Percentiles rank a stretch among this genome's conserved stretches.
These are phyloP conservation scores for Standfussiana lucernea DNA, from an alignment of 2,888 invertebrate genomes.

Conservation along the genomic window DNA sequence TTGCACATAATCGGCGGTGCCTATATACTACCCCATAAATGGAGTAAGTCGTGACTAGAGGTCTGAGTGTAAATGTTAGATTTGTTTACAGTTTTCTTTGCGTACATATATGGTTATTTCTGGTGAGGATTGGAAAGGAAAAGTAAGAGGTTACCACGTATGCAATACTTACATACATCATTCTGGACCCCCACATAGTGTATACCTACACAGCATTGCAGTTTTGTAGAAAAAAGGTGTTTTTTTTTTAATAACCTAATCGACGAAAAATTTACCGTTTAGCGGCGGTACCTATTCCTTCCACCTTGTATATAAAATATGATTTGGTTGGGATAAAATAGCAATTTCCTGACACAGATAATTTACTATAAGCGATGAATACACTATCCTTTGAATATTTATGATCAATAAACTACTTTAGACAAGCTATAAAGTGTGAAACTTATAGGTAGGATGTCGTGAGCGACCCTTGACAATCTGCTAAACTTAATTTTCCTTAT, in stretches of 20 bases:
- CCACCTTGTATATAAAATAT: no score
- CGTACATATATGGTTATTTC: slow-evolving; percentile 9
- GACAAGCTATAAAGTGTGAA: not conserved
- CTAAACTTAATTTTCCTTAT: not conserved
- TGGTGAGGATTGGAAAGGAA: slow-evolving; percentile 4
- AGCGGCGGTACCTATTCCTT: no score
- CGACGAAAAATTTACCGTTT: no score
- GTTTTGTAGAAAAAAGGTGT: no score
- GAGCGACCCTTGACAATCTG: not conserved
- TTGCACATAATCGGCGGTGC: slow-evolving; percentile 22
- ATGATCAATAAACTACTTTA: not conserved
- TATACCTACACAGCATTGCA: no score
- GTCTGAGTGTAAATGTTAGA: slow-evolving; percentile 27
- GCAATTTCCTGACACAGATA: not conserved
- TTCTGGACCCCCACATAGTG: no score
- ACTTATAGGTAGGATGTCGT: not conserved
- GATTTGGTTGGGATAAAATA: not conserved
- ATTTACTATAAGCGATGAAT: not conserved
- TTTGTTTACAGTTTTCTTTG: slow-evolving; percentile 26
- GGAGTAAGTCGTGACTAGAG: slow-evolving; percentile 48
- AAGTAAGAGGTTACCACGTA: no score
- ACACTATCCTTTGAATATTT: not conserved
- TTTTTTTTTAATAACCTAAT: no score
- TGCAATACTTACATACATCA: no score
- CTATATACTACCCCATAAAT: slow-evolving; percentile 17